Evolutionary conservation across 1,140 invertebrate genomes (phyloP), one percentile per base, ranked within the genome.

Genomic region (Linepithema humile): DNA sequence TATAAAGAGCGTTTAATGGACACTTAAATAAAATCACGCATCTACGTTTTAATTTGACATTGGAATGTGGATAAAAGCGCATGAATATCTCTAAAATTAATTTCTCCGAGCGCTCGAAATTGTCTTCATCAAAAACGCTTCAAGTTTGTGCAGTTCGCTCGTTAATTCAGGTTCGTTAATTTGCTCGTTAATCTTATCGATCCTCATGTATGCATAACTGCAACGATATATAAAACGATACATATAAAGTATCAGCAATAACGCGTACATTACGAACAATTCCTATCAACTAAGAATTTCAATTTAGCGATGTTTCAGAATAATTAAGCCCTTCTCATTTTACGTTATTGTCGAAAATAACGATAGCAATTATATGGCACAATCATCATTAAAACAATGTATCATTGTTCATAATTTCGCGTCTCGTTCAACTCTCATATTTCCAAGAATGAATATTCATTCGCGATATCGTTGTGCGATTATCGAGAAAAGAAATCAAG

Each of bases 161-260:
- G 38, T 69, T 64, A 80, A 67, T 55, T 43, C 48, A 2, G 3
- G 6, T 40, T 26, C 62, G 17, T 80, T 55, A 40, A 70, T 80
- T 80, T 9, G 7, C 55, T 67, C 12, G 10, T 70, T 78, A 65
- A 70, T 80, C 48, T 35, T 80, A 29, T 74, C 53, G 65, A 62
- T 40, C 17, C 20, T 53, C 32, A 40, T 69, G 4, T 7, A n/a
- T 32, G 17, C 32, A 29, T 57, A 43, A 69, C 29, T 57, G 5
- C 45, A 80, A 26, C 5, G 12, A 55, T 10, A 53, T 50, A 55
- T 10, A 26, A 80, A 26, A 57, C 7, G 10, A 26, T 40, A 29
- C 5, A 17, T 15, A 20, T 2, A 26, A 64, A 9, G 4, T 45
- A 77, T 50, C 7, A 77, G 20, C 32, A 64, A 20, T 75, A 64